Evolutionary conservation across 2,888 invertebrate species (phyloP), one percentile per base, ranked within the genome.

Genomic region (Acrobasis consociella): DNA sequence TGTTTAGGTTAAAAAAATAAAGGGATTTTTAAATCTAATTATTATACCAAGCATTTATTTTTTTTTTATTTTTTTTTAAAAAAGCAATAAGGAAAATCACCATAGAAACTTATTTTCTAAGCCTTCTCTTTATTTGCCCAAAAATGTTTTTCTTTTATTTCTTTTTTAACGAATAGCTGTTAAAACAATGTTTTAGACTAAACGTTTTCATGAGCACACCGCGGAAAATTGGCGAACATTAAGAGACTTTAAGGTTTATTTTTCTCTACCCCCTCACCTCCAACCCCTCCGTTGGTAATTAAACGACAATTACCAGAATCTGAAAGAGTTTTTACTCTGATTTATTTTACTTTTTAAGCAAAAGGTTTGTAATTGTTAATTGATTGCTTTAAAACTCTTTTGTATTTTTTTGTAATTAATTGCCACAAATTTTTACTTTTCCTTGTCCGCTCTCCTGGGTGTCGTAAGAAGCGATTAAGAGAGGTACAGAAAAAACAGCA

Each of bases 301-400:
- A 89, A 89, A 89, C 83, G 87, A 86, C 86, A 88, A 89, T 89
- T 87, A 89, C 86, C 79, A 72, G 76, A 81, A 79, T 83, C 81
- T 74, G 74, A 67, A 74, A 69, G 72, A 76, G 69, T 69, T 69
- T 76, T 38, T 53, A 15, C 38, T 15, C 10, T n/a, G 38, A 16
- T 53, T 78, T 75, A 75, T 58, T 58, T 61, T 62, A 62, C 8
- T 16, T 58, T 52, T 31, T 11, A 46, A 46, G 46, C 13, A 1
- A 46, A 46, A 3, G 5, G n/a, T 31, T 31, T 22, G 52, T 8
- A 22, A 51, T 51, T 51, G 51, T 22, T 51, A 22, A 46, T 46
- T 46, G 46, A 46, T 46, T 13, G 13, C 10, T 46, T 46, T 3
- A 13, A 46, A 46, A 46, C 13, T 13, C n/a, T 13, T 46, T 46